A percentile compares a stretch with the other conserved stretches of the same genome.
Conservation (phyloP, 2,888 invertebrate genomes). For the Tyria jacobaeae region DNA sequence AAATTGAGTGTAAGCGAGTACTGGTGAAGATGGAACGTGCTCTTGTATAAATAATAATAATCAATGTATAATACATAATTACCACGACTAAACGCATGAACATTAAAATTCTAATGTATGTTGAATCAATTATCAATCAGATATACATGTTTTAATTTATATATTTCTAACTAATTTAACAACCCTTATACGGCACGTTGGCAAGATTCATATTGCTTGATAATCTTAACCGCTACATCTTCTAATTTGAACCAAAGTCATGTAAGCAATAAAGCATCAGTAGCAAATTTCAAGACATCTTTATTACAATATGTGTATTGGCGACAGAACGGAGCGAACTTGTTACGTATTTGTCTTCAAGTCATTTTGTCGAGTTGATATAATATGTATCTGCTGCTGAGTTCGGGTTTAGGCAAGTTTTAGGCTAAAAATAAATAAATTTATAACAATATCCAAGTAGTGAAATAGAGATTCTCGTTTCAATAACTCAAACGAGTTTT, state of each 20-base stretch:
- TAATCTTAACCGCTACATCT: neutral
- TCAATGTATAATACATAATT: too few species aligned
- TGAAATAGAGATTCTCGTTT: neutral
- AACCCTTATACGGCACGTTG: neutral
- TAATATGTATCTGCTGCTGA: neutral
- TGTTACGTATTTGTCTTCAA: slow-evolving; percentile 8
- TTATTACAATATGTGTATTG: slow-evolving; percentile 11
- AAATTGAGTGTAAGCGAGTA: too few species aligned
- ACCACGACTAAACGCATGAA: neutral
- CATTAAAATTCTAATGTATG: neutral
- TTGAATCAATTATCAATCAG: neutral
- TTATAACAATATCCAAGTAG: neutral
- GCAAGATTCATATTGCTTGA: neutral
- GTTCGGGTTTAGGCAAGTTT: neutral
- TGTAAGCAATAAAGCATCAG: slow-evolving; percentile 29
- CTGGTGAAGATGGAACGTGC: too few species aligned
- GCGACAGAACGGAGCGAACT: slow-evolving; percentile 8
- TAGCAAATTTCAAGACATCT: slow-evolving; percentile 31
- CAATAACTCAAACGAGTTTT: neutral
- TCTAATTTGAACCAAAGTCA: slow-evolving; percentile 15
- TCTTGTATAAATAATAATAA: too few species aligned
- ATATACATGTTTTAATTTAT: neutral
- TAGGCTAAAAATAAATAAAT: neutral
- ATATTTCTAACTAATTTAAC: too few species aligned
- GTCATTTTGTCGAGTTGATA: slow-evolving; percentile 7